Evolutionary conservation across 2,113 vertebrate species (phyloP).

Genomic region (Chaetorhynchus papuensis): DNA sequence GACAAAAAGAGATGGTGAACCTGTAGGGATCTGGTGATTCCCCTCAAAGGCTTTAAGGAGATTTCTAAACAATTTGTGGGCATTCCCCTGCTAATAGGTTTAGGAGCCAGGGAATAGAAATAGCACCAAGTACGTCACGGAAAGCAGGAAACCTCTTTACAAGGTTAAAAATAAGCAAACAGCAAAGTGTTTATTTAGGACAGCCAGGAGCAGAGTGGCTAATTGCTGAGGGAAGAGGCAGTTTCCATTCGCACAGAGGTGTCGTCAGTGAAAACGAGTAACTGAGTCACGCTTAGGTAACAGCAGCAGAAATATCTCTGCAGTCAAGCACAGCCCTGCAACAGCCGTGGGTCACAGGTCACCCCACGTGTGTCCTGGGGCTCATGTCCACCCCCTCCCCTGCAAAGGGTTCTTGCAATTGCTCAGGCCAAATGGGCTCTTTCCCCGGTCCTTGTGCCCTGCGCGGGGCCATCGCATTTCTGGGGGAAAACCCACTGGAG

Average conservation of each 20-base stretch:
- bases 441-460: neutral
- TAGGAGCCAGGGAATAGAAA: conserved; percentile 2
- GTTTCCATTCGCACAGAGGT: neutral
- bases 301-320: neutral
- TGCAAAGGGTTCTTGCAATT: neutral
- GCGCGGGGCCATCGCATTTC: accelerated
- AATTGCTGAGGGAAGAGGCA: conserved; percentile 18
- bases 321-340: neutral
- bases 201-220: neutral
- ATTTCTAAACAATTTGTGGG: neutral
- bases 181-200: neutral
- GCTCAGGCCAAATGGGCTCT: accelerated
- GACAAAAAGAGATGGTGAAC: neutral
- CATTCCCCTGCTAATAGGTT: neutral
- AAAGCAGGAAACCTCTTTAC: conserved; percentile 50
- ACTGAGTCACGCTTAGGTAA: conserved; percentile 41
- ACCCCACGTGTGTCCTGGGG: neutral
- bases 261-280: neutral
- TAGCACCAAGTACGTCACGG: neutral
- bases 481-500: neutral
- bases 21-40: neutral
- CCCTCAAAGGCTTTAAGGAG: neutral
- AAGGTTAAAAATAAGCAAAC: conserved; percentile 42
- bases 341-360: neutral
- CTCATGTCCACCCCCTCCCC: neutral